Evolutionary conservation across 1,140 invertebrate species (phyloP).

Genomic region (Aphelenchoides besseyi): DNA sequence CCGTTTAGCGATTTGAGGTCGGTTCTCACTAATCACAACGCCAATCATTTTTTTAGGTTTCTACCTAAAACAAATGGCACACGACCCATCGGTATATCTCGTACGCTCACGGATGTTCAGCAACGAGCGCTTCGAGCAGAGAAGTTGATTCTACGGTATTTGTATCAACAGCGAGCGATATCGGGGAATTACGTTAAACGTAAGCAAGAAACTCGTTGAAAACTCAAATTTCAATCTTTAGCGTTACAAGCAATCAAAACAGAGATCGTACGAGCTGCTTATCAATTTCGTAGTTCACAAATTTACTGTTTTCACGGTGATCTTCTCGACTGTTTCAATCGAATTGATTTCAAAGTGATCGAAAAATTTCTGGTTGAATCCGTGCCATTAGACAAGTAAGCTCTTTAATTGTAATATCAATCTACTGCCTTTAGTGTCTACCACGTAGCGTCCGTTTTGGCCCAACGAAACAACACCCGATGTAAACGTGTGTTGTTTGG

Average conservation of each 20-base stretch:
- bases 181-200: not conserved
- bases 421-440: not conserved
- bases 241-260: not conserved
- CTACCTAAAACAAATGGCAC: not conserved
- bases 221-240: not conserved
- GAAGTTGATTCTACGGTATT: not conserved
- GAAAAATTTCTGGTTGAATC: not conserved
- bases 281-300: not conserved
- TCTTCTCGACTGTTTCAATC: constrained; percentile 1
- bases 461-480: not conserved
- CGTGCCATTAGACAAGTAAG: not conserved
- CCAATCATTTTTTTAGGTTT: not conserved
- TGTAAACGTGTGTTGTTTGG: not conserved
- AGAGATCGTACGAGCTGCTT: not conserved
- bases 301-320: not conserved
- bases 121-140: not conserved
- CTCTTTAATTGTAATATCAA: not conserved
- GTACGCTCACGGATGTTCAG: not conserved
- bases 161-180: not conserved
- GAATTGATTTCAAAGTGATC: constrained; percentile 1
- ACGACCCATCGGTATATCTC: not conserved
- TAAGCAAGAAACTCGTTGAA: not conserved
- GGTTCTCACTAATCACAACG: not conserved
- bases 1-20: not conserved
- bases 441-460: not conserved